Conservation (phyloP, 2,888 invertebrate genomes). For the Hirtodrosophila duncani region DNA sequence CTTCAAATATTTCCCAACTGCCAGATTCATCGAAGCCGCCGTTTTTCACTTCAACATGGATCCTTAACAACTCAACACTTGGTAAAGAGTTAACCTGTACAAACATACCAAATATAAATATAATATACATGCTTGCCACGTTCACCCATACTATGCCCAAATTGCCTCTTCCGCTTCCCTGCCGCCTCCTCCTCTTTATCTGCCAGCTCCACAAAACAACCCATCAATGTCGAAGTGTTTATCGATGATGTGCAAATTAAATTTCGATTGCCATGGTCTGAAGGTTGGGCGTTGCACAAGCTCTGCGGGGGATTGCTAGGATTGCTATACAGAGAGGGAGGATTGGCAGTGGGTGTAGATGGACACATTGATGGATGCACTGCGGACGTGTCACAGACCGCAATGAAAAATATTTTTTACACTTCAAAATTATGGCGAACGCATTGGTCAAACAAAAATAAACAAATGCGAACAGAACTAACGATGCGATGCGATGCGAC, state of each 20-base stretch:
- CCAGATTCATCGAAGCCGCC: slow-evolving; percentile 48
- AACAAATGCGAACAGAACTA: slow-evolving; percentile 42
- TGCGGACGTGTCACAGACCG: slow-evolving; percentile 61
- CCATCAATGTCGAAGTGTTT: slow-evolving; percentile 47
- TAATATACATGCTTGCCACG: slow-evolving; percentile 31
- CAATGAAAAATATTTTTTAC: slow-evolving; percentile 64
- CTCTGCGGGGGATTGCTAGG: background rate
- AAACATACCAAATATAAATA: slow-evolving; percentile 6
- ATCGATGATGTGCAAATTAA: slow-evolving; percentile 69
- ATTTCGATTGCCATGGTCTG: slow-evolving; percentile 35
- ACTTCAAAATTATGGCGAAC: slow-evolving; percentile 54
- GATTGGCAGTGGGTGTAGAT: slow-evolving; percentile 9
- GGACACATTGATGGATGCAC: slow-evolving; percentile 54
- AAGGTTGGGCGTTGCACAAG: slow-evolving; percentile 1
- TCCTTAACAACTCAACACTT: slow-evolving; percentile 39
- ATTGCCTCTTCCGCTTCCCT: background rate
- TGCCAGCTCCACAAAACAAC: background rate
- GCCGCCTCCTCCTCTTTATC: background rate
- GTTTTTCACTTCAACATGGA: too few relatives aligned
- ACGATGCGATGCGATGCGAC: slow-evolving; percentile 46
- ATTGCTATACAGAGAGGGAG: background rate
- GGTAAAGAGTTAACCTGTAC: slow-evolving; percentile 14
- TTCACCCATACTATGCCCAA: too few relatives aligned
- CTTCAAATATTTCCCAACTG: too few relatives aligned
- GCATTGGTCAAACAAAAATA: slow-evolving; percentile 39